phyloP scores from a whole-genome alignment of 2,888 invertebrate species.

The Blera fallax region DNA sequence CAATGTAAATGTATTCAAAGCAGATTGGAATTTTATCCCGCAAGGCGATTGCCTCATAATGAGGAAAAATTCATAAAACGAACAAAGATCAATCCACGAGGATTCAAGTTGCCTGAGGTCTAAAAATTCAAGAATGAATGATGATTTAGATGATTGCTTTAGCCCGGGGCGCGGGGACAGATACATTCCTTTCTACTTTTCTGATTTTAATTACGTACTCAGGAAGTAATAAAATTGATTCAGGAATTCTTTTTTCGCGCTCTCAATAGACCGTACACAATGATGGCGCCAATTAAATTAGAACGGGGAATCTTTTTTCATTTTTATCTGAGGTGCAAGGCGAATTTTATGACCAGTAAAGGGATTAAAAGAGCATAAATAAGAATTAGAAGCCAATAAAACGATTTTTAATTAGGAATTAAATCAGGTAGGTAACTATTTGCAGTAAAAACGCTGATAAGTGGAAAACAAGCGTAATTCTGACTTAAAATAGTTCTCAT shows the following conservation, averaged over 20 bases:
- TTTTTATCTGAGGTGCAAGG: slow-evolving; percentile 15
- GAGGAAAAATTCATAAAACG: slow-evolving; percentile 2
- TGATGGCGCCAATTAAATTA: slow-evolving; percentile 62
- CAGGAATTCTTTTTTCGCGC: neutral
- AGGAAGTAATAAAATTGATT: slow-evolving; percentile 46
- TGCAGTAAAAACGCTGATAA: neutral
- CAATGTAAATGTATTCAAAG: slow-evolving; percentile 16
- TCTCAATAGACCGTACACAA: neutral
- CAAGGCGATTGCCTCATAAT: neutral
- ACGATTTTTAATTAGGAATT: slow-evolving; percentile 33
- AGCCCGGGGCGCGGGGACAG: neutral
- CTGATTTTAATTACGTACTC: slow-evolving; percentile 29
- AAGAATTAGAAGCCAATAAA: slow-evolving; percentile 15
- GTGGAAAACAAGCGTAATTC: neutral
- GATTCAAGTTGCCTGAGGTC: slow-evolving; percentile 21
- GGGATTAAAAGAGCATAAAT: slow-evolving; percentile 39
- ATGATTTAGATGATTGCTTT: neutral
- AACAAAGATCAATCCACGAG: neutral
- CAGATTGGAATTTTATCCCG: slow-evolving; percentile 21
- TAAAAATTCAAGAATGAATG: neutral
- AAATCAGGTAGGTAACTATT: slow-evolving; percentile 25
- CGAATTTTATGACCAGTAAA: slow-evolving; percentile 31
- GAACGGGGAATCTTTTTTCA: neutral
- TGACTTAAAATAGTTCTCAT: neutral
- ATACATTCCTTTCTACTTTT: neutral